Evolutionary conservation across 2,888 invertebrate species (phyloP).

Genomic region (Leucophenga maculata): DNA sequence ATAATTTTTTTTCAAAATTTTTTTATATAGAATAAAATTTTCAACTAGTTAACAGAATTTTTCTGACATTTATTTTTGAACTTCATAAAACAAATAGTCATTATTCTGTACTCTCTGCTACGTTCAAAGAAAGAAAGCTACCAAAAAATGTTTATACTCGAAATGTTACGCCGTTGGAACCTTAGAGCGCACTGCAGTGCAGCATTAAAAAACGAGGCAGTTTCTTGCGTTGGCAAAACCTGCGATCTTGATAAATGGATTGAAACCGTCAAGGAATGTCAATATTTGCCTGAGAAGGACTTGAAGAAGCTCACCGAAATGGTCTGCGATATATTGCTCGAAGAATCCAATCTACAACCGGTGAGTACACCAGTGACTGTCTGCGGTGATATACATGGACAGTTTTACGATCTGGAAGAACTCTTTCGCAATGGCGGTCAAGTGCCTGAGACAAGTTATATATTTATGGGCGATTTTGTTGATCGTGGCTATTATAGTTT

Average conservation of each 20-base stretch:
- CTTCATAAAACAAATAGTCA: too few relatives aligned
- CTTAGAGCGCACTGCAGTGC: too few relatives aligned
- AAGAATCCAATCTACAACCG: slow-evolving; percentile 97
- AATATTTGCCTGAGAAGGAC: neutral
- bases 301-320: slow-evolving; percentile 87
- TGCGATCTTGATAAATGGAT: neutral
- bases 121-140: too few relatives aligned
- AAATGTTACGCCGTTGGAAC: too few relatives aligned
- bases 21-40: too few relatives aligned
- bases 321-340: slow-evolving; percentile 95
- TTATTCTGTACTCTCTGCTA: too few relatives aligned
- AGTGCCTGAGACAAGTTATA: slow-evolving; percentile 96
- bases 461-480: slow-evolving; percentile 94
- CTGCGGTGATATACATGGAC: slow-evolving; percentile 75
- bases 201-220: too few relatives aligned
- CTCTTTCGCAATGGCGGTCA: slow-evolving; percentile 91
- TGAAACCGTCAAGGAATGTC: neutral
- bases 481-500: slow-evolving; percentile 15
- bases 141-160: too few relatives aligned
- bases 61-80: too few relatives aligned
- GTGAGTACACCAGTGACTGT: slow-evolving; percentile 82
- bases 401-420: slow-evolving; percentile 79
- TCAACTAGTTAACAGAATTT: too few relatives aligned
- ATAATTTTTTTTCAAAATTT: too few relatives aligned
- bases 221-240: neutral